Conservation (phyloP, 2,888 invertebrate species). For the Zeuzera pyrina region DNA sequence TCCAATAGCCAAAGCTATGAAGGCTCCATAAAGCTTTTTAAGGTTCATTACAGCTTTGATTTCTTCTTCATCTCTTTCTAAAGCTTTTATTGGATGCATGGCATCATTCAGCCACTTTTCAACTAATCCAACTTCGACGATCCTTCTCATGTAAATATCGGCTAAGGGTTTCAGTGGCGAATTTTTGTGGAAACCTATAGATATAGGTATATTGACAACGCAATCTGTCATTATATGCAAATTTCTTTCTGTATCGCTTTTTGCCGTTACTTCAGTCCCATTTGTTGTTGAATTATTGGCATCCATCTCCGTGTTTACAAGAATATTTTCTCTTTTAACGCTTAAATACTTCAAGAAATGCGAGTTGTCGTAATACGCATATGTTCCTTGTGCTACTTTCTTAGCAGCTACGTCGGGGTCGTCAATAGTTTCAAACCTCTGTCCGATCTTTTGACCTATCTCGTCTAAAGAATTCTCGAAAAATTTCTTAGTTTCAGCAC, state of each 20-base stretch:
- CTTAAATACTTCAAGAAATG: conserved; percentile 79
- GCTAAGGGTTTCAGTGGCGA: conserved; percentile 81
- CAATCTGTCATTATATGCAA: conserved; percentile 89
- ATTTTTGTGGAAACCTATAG: conserved; percentile 86
- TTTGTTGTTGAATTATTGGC: conserved; percentile 34
- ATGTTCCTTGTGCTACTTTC: conserved; percentile 78
- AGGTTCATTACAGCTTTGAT: conserved; percentile 85
- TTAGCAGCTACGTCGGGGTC: conserved; percentile 77
- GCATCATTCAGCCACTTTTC: conserved; percentile 86
- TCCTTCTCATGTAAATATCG: conserved; percentile 76
- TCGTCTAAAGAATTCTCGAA: conserved; percentile 80
- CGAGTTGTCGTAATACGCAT: conserved; percentile 86
- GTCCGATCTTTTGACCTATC: conserved; percentile 76
- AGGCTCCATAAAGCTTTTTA: conserved; percentile 83
- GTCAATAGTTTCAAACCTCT: conserved; percentile 75
- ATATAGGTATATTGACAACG: conserved; percentile 85
- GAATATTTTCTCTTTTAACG: conserved; percentile 64
- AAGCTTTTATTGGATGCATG: conserved; percentile 71
- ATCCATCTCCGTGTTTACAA: conserved; percentile 24
- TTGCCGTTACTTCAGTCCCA: conserved; percentile 16
- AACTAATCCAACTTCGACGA: conserved; percentile 83
- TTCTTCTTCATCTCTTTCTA: conserved; percentile 71
- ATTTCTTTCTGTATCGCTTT: conserved; percentile 47
- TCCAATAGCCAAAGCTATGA: conserved; percentile 81
- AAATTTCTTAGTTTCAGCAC: conserved; percentile 78